Evolutionary conservation across 2,797 vertebrate species (phyloP), one percentile per base, ranked within the genome.

Genomic region (Sebastes taczanowskii): DNA sequence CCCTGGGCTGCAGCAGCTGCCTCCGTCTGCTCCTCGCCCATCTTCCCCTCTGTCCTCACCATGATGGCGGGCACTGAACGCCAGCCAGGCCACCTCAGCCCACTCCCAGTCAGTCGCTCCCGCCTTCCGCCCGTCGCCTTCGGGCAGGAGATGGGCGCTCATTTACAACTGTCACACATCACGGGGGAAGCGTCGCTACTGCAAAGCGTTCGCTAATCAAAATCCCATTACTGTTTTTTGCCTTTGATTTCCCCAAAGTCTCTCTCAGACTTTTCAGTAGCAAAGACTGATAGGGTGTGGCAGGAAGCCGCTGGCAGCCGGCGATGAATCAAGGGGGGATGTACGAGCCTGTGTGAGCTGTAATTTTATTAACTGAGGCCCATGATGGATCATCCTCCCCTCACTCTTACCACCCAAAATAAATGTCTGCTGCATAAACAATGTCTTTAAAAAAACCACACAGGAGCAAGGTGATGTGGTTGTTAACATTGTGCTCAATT

Each of bases 331-430:
- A 95, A 85, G 80, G 86, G 85, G 85, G 85, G 83, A 94, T 93
- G 92, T 89, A 86, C 14, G 30, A 91, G 84, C 59, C 86, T 58
- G 79, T 70, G 80, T 71, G 84, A 91, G 87, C 86, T 86, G 91
- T 94, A 91, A 95, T 95, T 96, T 96, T 95, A 95, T 94, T 95
- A 96, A 95, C 87, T 89, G 89, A 84, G 88, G 92, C 92, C 84
- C 78, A 22, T 91, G 91, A 90, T 93, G 88, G 89, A 94, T 94
- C 91, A 83, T 71, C 87, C 78, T 85, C 79, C 73, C 69, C 89
- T 72, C 64, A 52, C 59, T 67, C 59, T 29, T 29, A 16, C 23
- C 66, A 60, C 84, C 79, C 49, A 55, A 89, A 95, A 94, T 86
- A 81, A 89, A 63, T 87, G 80, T 93, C 53, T 93, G 85, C 92